Percentiles rank a stretch among this genome's conserved stretches.
These are phyloP conservation scores for Sebastolobus altivelis DNA, from an alignment of 2,797 vertebrate genomes.

Conservation along the genomic window DNA sequence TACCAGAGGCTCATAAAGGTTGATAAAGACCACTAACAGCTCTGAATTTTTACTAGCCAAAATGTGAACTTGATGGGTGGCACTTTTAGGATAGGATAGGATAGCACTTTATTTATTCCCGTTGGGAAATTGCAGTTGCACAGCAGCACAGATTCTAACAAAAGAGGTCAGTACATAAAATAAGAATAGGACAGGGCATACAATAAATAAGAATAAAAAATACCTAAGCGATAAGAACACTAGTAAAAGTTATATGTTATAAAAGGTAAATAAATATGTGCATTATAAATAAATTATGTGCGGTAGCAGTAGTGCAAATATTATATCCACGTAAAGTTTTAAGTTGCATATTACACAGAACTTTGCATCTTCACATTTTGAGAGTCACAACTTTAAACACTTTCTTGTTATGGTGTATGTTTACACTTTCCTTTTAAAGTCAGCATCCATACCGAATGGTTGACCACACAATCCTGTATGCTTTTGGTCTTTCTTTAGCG, in stretches of 20 bases:
- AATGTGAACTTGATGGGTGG: background rate
- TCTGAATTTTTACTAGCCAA: background rate
- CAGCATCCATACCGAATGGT: background rate
- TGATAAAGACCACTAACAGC: background rate
- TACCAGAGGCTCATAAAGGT: background rate
- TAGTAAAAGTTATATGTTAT: too few relatives aligned
- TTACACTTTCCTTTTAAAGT: background rate
- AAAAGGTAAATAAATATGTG: too few relatives aligned
- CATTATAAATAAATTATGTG: too few relatives aligned
- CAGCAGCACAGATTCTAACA: too few relatives aligned
- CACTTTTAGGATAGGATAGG: background rate
- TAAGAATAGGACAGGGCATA: too few relatives aligned
- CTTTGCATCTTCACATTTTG: background rate
- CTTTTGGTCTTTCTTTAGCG: background rate
- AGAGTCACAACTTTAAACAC: background rate
- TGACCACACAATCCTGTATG: background rate
- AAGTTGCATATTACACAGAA: background rate
- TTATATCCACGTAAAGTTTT: too few relatives aligned
- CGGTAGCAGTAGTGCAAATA: too few relatives aligned
- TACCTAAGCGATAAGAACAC: too few relatives aligned
- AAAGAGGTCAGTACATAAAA: too few relatives aligned
- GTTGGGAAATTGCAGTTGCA: too few relatives aligned
- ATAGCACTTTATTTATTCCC: too few relatives aligned
- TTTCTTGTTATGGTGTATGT: background rate
- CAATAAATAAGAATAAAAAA: too few relatives aligned